These are phyloP conservation scores for Drosophila hamatofila DNA, from an alignment of 2,888 invertebrate species.

Conservation along the genomic window DNA sequence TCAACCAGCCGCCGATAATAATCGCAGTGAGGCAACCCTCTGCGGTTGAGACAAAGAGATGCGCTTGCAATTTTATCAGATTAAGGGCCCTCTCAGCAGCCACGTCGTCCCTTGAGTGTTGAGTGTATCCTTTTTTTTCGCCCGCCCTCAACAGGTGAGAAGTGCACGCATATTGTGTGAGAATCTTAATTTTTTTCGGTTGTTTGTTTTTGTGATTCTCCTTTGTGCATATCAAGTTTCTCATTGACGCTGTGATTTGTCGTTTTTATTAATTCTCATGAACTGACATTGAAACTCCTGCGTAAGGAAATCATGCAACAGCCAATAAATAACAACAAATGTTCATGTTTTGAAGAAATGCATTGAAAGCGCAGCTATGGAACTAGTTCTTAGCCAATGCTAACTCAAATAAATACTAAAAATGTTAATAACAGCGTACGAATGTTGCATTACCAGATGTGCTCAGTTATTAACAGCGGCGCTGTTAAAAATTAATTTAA, in stretches of 20 bases:
- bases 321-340: slow-evolving; percentile 6
- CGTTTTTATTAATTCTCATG: slow-evolving; percentile 74
- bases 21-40: slow-evolving; percentile 60
- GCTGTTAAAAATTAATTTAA: no score
- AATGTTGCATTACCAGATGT: slow-evolving; percentile 2
- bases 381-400: slow-evolving; percentile 30
- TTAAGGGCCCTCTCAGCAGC: slow-evolving; percentile 56
- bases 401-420: slow-evolving; percentile 32
- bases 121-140: slow-evolving; percentile 30
- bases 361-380: neutral
- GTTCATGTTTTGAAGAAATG: slow-evolving; percentile 18
- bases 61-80: slow-evolving; percentile 77
- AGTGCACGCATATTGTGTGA: slow-evolving; percentile 65
- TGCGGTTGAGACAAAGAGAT: slow-evolving; percentile 62
- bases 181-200: slow-evolving; percentile 47
- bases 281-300: slow-evolving; percentile 59
- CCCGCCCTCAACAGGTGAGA: slow-evolving; percentile 75
- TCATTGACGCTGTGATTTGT: slow-evolving; percentile 76
- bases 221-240: slow-evolving; percentile 71
- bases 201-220: slow-evolving; percentile 41
- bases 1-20: slow-evolving; percentile 66
- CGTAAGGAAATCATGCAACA: slow-evolving; percentile 20
- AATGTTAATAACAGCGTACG: slow-evolving; percentile 13
- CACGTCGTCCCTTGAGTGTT: slow-evolving; percentile 46
- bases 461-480: no score